Evolutionary conservation across 2,113 vertebrate species (phyloP).

Genomic region (Lepisosteus oculatus): DNA sequence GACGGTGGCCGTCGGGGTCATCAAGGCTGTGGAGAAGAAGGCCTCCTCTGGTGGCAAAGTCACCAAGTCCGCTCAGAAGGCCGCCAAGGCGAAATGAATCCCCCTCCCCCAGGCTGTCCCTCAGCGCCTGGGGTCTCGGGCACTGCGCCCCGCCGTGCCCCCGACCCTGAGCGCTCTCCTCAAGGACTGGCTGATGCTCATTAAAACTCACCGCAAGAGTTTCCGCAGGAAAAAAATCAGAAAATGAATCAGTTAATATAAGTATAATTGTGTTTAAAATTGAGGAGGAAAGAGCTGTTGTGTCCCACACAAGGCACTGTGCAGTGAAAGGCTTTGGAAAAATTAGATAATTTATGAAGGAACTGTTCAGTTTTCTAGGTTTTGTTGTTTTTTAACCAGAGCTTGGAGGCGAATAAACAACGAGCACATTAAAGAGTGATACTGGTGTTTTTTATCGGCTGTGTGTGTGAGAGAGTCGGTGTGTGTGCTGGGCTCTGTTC

Average conservation of each 20-base stretch:
- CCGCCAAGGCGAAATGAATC: slow-evolving; percentile 66
- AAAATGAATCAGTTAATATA: too few species aligned
- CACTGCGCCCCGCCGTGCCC: slow-evolving; percentile 48
- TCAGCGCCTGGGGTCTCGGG: slow-evolving; percentile 36
- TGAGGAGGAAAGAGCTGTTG: neutral
- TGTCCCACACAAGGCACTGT: neutral
- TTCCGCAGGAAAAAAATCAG: slow-evolving; percentile 74
- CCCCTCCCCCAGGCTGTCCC: slow-evolving; percentile 38
- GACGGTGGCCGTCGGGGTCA: slow-evolving; percentile 74
- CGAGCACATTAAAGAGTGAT: neutral
- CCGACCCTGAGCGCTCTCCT: slow-evolving; percentile 65
- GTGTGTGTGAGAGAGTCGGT: too few species aligned
- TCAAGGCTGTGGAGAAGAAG: slow-evolving; percentile 67
- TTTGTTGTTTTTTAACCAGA: neutral
- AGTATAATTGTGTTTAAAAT: too few species aligned
- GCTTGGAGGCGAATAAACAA: slow-evolving; percentile 3
- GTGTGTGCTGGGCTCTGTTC: too few species aligned
- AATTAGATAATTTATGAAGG: neutral
- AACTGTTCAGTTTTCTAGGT: neutral
- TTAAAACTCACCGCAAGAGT: slow-evolving; percentile 78
- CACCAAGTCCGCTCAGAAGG: slow-evolving; percentile 72
- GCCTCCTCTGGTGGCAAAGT: slow-evolving; percentile 52
- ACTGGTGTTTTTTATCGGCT: too few species aligned
- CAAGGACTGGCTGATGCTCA: slow-evolving; percentile 81
- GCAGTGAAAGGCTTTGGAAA: neutral